Base-by-base conservation (phyloP, 2,113 vertebrate genomes). In the Salminus brasiliensis region DNA sequence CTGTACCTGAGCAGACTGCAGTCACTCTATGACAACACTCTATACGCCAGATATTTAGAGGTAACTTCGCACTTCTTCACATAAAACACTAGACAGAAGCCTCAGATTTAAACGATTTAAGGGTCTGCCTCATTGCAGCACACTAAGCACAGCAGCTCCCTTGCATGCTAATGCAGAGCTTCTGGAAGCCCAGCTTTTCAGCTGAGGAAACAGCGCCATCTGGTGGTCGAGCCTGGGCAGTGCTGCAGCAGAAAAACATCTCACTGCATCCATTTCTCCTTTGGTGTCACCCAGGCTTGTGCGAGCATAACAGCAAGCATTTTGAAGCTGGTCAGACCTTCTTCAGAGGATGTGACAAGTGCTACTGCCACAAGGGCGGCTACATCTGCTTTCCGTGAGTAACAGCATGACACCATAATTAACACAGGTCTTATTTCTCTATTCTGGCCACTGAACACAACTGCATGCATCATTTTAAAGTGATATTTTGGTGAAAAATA, bases 341-440 rank as follows among this genome's bases (percentile, higher is more conserved):
- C 76, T 34, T 53, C 65, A 83, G 34, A 60, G 78, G 72, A 27
- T 83, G 86, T 76, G 69, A 88, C 52, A 86, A 86, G 74, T 83
- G 87, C 41, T 85, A 82, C 77, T 85, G 85, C 55, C 66, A 75
- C 39, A 72, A 76, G 12, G 27, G 5, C 3, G 87, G 85, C 25
- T 88, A 78, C 67, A 53, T 79, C 47, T 84, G 85, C 77, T 47
- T 83, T 62, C 81, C 76, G 76, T 85, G 57, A 82, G 83, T 85
- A 66, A 68, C 30, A 39, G 15, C 18, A 41, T 11, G 12, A 47
- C 34, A 65, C 30, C n/a, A 57, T 27, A 21, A 13, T 7, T 21
- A 43, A 0, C n/a, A n/a, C n/a, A n/a, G n/a, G n/a, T 4, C 3
- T 76, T 62, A 18, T 5, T 12, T 60, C 2, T 4, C 1, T 25